A percentile compares a stretch with the other conserved stretches of the same genome.
Evolutionary conservation across 2,888 invertebrate genomes (phyloP).

Genomic region (Allophyes oxyacanthae): DNA sequence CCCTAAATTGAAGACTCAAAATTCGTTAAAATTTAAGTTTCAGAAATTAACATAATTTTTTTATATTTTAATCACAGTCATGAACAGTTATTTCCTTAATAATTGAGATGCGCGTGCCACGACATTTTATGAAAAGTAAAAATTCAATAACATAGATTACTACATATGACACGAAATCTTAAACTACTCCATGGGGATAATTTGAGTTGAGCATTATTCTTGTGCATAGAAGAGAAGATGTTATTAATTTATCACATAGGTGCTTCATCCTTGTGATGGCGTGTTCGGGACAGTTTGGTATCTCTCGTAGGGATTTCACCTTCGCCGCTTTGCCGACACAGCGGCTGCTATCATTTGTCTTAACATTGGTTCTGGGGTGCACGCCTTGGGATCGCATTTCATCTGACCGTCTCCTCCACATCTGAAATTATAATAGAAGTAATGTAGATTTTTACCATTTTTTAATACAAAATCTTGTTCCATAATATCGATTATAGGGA

Average conservation of each 20-base stretch:
- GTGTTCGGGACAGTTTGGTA: conserved; percentile 66
- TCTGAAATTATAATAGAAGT: conserved; percentile 88
- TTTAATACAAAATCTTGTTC: neutral
- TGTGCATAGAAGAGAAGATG: conserved; percentile 85
- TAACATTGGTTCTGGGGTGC: conserved; percentile 96
- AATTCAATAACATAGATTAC: conserved; percentile 78
- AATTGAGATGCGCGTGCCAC: conserved; percentile 82
- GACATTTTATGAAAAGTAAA: conserved; percentile 78
- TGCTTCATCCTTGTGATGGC: conserved; percentile 76
- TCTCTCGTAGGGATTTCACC: conserved; percentile 86
- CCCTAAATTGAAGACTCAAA: conserved; percentile 75
- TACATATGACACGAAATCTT: conserved; percentile 88
- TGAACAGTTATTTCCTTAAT: conserved; percentile 75
- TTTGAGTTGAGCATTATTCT: conserved; percentile 89
- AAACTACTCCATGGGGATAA: conserved; percentile 85
- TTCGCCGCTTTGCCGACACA: conserved; percentile 92
- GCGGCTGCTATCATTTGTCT: conserved; percentile 97
- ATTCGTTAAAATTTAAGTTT: conserved; percentile 72
- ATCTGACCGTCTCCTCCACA: conserved; percentile 98
- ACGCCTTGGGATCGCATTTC: conserved; percentile 97
- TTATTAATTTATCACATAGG: conserved; percentile 81
- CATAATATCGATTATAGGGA: no score
- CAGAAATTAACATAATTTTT: conserved; percentile 75
- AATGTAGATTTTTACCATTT: no score
- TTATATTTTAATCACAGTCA: conserved; percentile 87